phyloP scores from a whole-genome alignment of 2,113 vertebrate genomes.

The Elachura formosa region DNA sequence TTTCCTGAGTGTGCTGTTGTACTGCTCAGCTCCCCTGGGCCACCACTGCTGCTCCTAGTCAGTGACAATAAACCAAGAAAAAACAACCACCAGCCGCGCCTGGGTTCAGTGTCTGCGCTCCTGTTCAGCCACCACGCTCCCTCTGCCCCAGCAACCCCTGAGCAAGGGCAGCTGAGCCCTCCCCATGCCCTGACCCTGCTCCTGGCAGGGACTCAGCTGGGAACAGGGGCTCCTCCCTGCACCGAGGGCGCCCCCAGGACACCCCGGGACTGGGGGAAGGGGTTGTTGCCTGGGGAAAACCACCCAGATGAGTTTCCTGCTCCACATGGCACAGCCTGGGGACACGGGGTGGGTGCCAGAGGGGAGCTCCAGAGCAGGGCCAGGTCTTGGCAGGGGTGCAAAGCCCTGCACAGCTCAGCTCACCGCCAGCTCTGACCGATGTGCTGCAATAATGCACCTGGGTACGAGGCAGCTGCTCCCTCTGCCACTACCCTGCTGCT shows the following conservation, averaged over 20 bases:
- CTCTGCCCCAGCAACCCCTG: neutral
- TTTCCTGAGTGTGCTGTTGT: constrained; percentile 2
- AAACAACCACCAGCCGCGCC: neutral
- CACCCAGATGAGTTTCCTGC: rapidly evolving
- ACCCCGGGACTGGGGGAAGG: neutral
- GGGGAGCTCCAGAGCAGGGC: neutral
- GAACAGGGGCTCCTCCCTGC: neutral
- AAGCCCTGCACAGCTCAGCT: neutral
- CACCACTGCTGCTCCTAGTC: constrained; percentile 29
- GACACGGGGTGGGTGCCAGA: neutral
- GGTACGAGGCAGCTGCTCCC: neutral
- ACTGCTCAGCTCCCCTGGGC: neutral
- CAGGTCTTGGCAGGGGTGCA: neutral
- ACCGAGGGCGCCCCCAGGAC: neutral
- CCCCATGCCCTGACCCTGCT: neutral
- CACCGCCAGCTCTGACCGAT: neutral
- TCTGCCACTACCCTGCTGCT: rapidly evolving
- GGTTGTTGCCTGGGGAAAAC: rapidly evolving
- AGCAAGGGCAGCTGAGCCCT: neutral
- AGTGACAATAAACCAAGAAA: constrained; percentile 38
- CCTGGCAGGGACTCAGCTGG: neutral
- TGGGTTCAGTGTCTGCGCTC: neutral
- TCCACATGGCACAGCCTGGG: neutral
- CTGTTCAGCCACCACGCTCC: too few species aligned
- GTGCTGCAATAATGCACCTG: neutral